A percentile compares a stretch with the other conserved stretches of the same genome.
These are phyloP conservation scores for Scaptomyza flava DNA, from an alignment of 2,888 invertebrate species.

Conservation along the genomic window DNA sequence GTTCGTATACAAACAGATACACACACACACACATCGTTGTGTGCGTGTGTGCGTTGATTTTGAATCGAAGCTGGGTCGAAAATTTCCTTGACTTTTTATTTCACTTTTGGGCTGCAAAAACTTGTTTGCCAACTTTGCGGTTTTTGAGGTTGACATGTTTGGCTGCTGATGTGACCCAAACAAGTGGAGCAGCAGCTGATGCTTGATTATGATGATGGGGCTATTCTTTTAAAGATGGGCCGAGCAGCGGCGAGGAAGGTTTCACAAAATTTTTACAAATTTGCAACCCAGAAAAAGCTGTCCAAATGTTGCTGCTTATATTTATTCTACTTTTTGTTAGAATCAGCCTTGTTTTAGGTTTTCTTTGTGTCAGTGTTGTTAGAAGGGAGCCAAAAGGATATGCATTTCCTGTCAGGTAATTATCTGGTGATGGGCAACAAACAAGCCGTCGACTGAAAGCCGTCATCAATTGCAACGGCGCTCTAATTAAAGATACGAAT, in stretches of 20 bases:
- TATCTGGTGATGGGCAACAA: slow-evolving; percentile 75
- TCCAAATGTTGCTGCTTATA: slow-evolving; percentile 19
- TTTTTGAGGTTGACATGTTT: slow-evolving; percentile 80
- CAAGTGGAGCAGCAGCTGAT: slow-evolving; percentile 70
- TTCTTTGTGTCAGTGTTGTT: neutral
- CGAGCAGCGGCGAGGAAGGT: neutral
- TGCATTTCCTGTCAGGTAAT: slow-evolving; percentile 79
- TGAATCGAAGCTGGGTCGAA: slow-evolving; percentile 70
- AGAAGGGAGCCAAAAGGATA: slow-evolving; percentile 48
- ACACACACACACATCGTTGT: slow-evolving; percentile 10
- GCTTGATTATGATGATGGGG: slow-evolving; percentile 67
- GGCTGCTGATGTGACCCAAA: slow-evolving; percentile 76
- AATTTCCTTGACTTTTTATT: slow-evolving; percentile 55
- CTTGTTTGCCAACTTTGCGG: slow-evolving; percentile 79
- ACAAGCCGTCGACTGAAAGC: slow-evolving; percentile 74
- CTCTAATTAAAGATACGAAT: slow-evolving; percentile 77
- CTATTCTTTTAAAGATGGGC: slow-evolving; percentile 9
- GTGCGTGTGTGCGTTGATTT: slow-evolving; percentile 62
- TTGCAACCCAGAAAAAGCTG: slow-evolving; percentile 46
- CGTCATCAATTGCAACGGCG: slow-evolving; percentile 71
- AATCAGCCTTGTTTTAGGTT: neutral
- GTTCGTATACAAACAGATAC: slow-evolving; percentile 27
- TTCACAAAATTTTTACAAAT: slow-evolving; percentile 41
- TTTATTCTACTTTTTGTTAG: slow-evolving; percentile 5
- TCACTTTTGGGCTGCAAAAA: slow-evolving; percentile 39